Percentiles rank a stretch among this genome's conserved stretches.
Evolutionary conservation across 2,888 invertebrate species (phyloP).

Genomic region (Nemapogon koenigi): DNA sequence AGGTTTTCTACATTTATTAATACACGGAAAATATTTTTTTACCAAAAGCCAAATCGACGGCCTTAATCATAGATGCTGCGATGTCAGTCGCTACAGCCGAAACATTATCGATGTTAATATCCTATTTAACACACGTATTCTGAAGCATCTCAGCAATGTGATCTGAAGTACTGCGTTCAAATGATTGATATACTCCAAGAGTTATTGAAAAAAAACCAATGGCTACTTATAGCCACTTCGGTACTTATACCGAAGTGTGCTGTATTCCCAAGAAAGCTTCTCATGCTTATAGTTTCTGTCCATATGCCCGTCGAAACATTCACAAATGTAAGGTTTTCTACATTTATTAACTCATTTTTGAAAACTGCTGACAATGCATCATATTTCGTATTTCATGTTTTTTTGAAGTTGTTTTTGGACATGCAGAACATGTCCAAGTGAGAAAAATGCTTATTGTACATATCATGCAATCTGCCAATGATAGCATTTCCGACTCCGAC

Average conservation of each 20-base stretch:
- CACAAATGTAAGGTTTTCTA: conserved; percentile 23
- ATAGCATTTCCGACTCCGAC: too few relatives aligned
- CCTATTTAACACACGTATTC: conserved; percentile 21
- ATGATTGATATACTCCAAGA: conserved; percentile 27
- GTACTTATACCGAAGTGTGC: conserved; percentile 21
- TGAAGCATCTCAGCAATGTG: conserved; percentile 22
- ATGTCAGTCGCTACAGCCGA: conserved; percentile 20
- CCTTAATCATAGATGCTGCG: conserved; percentile 23
- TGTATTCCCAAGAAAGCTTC: too few relatives aligned
- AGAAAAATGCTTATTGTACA: too few relatives aligned
- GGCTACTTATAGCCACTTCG: too few relatives aligned
- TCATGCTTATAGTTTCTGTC: too few relatives aligned
- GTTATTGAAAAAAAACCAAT: conserved; percentile 22
- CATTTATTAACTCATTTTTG: conserved; percentile 20
- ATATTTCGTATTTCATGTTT: too few relatives aligned
- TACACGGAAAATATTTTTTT: too few relatives aligned
- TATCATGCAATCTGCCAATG: too few relatives aligned
- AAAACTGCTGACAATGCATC: too few relatives aligned
- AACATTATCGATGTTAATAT: conserved; percentile 20
- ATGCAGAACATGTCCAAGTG: too few relatives aligned
- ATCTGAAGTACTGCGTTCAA: conserved; percentile 27
- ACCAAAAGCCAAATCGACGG: conserved; percentile 23
- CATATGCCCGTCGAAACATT: conserved; percentile 29
- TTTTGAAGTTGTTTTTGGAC: too few relatives aligned
- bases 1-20: conserved; percentile 21